These are phyloP conservation scores for Rhaphigaster nebulosa DNA, from an alignment of 2,888 invertebrate genomes.

Conservation along the genomic window DNA sequence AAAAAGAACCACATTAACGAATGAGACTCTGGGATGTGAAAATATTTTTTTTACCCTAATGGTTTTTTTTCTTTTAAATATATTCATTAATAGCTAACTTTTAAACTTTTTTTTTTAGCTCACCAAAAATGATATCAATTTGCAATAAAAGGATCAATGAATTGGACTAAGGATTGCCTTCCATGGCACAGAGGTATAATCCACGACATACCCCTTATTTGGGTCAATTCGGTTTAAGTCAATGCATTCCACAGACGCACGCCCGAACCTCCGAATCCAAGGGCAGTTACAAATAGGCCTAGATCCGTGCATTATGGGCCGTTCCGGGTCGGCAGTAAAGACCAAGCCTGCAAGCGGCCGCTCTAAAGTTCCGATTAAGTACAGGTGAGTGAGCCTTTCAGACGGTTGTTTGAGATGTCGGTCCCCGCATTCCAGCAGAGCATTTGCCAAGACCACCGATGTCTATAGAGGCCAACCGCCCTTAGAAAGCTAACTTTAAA, in stretches of 20 bases:
- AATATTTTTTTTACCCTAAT: too few relatives aligned
- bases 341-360: background rate
- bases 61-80: too few relatives aligned
- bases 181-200: background rate
- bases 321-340: background rate
- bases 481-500: background rate
- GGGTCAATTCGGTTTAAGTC: background rate
- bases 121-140: too few relatives aligned
- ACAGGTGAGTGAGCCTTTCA: background rate
- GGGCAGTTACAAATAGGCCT: background rate
- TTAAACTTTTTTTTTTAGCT: too few relatives aligned
- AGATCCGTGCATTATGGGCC: background rate
- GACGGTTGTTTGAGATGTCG: background rate
- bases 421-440: background rate
- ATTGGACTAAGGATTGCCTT: background rate
- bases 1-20: too few relatives aligned
- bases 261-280: background rate
- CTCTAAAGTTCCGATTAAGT: conserved; percentile 17
- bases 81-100: too few relatives aligned
- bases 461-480: background rate
- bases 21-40: too few relatives aligned
- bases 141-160: background rate
- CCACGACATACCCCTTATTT: background rate
- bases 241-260: background rate
- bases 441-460: background rate